Evolutionary conservation across 2,113 vertebrate genomes (phyloP), one percentile per base, ranked within the genome.

Genomic region (Piprites chloris): DNA sequence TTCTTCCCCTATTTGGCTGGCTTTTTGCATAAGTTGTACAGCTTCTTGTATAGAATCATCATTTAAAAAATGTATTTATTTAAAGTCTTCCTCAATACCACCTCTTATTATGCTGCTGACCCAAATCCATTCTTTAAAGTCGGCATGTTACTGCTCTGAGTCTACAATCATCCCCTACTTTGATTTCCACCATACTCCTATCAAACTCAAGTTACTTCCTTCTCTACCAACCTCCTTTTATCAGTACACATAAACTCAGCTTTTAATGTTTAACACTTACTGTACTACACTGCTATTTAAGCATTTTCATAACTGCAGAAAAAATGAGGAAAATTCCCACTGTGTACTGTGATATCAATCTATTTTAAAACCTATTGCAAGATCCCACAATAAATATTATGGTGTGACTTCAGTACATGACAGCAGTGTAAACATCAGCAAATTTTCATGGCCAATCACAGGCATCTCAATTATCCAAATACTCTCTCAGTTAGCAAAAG

Each of bases 401-500:
- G 41, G n/a, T 78, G 37, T 69, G 81, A 91, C 81, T 94, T 89
- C 73, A 87, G 77, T 66, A 89, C 49, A 55, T 93, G 91, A 73
- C 94, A 96, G 84, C 71, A 96, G 66, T 76, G 85, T 87, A 91
- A 94, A 94, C 91, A 95, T 96, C 95, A 97, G 95, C 89, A 89
- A 76, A 62, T 96, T 93, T 95, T 95, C 74, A 77, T 16, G n/a
- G 66, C 41, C 85, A 85, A 75, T 95, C 89, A 87, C 77, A 89
- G 62, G 58, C 85, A 93, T 85, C 84, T 96, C 85, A 93, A 91
- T 97, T 96, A 96, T 53, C 87, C 0, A 0, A 80, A 85, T 37
- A 89, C 62, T 82, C 81, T 55, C 81, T 92, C 77, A 85, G 84
- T 66, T 66, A 93, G 78, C 74, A 50, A 87, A 96, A 96, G 96